Base-by-base conservation (phyloP, 37 sponge, comb jelly and placozoan genomes). In the Spongia lamella region DNA sequence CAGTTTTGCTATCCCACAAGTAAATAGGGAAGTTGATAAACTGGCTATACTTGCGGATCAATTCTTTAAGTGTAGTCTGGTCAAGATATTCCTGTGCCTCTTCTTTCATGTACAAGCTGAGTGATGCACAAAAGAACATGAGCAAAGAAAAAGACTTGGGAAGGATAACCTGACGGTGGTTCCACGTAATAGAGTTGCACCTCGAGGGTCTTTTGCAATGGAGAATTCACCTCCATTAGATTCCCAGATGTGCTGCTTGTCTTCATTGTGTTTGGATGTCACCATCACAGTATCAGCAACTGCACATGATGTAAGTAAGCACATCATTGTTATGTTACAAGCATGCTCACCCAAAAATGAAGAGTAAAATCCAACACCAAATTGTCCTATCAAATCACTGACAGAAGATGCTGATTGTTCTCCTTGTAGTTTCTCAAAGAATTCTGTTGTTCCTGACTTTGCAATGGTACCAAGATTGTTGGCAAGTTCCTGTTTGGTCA, bases 11-110 rank as follows among this genome's bases (percentile, higher is more conserved):
- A 39, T 93, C 86, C 98, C 98, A 97, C 31, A 97, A 61, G 78
- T 97, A 95, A 78, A 97, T 97, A 63, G 95, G 95, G 90, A 97
- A 97, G 78, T 97, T 97, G 87, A 97, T 97, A 86, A 97, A 97
- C 90, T 97, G 98, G 25, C 88, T 86, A 88, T 97, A 97, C 78
- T 91, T 97, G 77, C 72, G 51, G 32, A 97, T 85, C 49, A 97
- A 82, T 4, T 72, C 77, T 79, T 87, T 92, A 39, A 97, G 56
- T 16, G 66, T 89, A 60, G 39, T 20, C 20, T 80, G 79, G 25
- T 95, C 90, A 67, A 97, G 63, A 75, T 85, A 97, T 53, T 97
- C 96, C 39, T 87, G 79, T 13, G 95, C 87, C 43, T 94, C 98
- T 38, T 97, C 98, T 74, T 97, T 97, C 83, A 97, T 37, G 80